Evolutionary conservation across 2,797 vertebrate genomes (phyloP).

Genomic region (Petrocephalus sullivani): DNA sequence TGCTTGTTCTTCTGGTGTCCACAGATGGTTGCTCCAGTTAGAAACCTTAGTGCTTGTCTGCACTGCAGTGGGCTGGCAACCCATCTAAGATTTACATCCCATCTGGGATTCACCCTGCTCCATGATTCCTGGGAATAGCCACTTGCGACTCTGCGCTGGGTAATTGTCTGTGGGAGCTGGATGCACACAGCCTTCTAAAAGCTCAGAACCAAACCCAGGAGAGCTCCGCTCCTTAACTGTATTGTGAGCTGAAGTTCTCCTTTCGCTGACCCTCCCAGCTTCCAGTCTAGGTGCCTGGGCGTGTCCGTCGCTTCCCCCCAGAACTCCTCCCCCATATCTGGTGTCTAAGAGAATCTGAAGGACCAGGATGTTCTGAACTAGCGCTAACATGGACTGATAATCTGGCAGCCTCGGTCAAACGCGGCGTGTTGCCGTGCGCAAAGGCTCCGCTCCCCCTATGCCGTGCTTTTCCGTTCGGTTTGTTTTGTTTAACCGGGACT

Average conservation of each 20-base stretch:
- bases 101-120: not conserved
- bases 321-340: slow-evolving; percentile 1
- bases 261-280: not conserved
- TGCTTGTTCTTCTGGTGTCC: not conserved
- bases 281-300: not conserved
- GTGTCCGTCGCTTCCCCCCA: not conserved
- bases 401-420: slow-evolving; percentile 23
- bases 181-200: not conserved
- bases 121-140: not conserved
- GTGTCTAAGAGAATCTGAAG: not conserved
- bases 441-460: slow-evolving; percentile 34
- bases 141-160: not conserved
- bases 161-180: not conserved
- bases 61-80: not conserved
- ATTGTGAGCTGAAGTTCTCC: not conserved
- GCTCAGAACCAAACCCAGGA: not conserved
- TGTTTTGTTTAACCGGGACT: slow-evolving; percentile 31
- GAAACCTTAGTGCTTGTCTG: not conserved
- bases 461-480: slow-evolving; percentile 37
- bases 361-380: not conserved
- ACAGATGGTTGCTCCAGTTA: not conserved
- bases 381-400: slow-evolving; percentile 21
- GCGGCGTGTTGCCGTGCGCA: not conserved
- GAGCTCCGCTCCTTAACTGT: not conserved
- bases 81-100: not conserved